Percentiles rank a stretch among this genome's conserved stretches.
Conservation (phyloP, 1,140 invertebrate species). For the Zaprionus africanus region DNA sequence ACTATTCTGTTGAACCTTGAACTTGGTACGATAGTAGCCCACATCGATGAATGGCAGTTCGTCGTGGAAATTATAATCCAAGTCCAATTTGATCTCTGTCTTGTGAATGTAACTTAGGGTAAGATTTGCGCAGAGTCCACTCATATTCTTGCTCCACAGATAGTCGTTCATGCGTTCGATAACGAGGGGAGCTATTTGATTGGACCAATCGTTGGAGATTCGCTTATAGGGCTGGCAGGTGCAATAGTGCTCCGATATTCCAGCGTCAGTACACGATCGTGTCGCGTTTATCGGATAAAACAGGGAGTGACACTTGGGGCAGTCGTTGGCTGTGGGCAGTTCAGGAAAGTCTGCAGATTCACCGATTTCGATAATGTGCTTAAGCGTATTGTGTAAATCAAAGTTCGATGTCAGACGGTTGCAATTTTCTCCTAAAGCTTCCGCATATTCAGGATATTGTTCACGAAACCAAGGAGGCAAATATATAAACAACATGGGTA, state of each 20-base stretch:
- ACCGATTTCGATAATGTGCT: conserved; percentile 83
- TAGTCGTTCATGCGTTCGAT: conserved; percentile 85
- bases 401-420: conserved; percentile 91
- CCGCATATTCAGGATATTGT: conserved; percentile 87
- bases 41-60: conserved; percentile 16
- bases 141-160: conserved; percentile 47
- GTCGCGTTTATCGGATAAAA: conserved; percentile 87
- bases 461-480: conserved; percentile 91
- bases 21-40: conserved; percentile 56
- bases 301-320: conserved; percentile 88
- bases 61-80: conserved; percentile 35
- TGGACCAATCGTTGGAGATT: conserved; percentile 61
- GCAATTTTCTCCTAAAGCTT: conserved; percentile 89
- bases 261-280: conserved; percentile 89
- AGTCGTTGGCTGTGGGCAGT: conserved; percentile 69
- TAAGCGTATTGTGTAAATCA: conserved; percentile 90
- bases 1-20: conserved; percentile 79
- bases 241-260: conserved; percentile 91
- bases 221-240: conserved; percentile 87
- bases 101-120: conserved; percentile 51
- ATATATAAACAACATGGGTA: conserved; percentile 93
- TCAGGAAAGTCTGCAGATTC: not conserved
- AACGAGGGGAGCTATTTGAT: conserved; percentile 54
- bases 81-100: conserved; percentile 45
- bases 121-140: conserved; percentile 45